phyloP scores from a whole-genome alignment of 1,140 invertebrate genomes.

The Rhizoglyphus robini region DNA sequence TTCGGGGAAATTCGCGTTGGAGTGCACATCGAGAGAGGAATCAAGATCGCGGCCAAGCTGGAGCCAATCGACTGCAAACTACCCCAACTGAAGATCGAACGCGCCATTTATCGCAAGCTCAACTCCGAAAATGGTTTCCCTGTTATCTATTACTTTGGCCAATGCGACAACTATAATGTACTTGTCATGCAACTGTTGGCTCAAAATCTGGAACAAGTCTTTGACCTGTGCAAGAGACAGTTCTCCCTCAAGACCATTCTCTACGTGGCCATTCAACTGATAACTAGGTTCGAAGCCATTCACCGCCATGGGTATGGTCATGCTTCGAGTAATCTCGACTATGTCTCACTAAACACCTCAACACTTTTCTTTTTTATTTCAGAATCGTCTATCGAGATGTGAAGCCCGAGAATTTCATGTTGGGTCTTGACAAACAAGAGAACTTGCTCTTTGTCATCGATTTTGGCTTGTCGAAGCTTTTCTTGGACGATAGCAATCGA shows the following conservation, averaged over 20 bases:
- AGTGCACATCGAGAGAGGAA: not conserved
- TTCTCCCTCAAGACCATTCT: slow-evolving; percentile 25
- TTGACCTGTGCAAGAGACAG: slow-evolving; percentile 23
- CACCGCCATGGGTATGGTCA: not conserved
- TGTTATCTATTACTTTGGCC: slow-evolving; percentile 15
- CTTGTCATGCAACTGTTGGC: slow-evolving; percentile 28
- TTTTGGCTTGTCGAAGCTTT: slow-evolving; percentile 32
- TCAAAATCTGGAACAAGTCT: slow-evolving; percentile 27
- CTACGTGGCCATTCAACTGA: slow-evolving; percentile 20
- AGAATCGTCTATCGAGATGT: slow-evolving; percentile 26
- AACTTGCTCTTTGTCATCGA: not conserved
- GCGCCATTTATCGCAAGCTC: not conserved
- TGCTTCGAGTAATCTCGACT: not conserved
- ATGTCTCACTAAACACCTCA: too few relatives aligned
- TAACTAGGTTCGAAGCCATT: not conserved
- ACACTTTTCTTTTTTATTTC: too few relatives aligned
- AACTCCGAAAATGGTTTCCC: not conserved
- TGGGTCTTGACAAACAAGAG: not conserved
- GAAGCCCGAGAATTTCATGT: slow-evolving; percentile 23
- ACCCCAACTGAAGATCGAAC: not conserved
- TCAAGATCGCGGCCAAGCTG: not conserved
- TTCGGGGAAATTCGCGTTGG: not conserved
- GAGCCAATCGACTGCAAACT: not conserved
- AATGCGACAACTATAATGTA: slow-evolving; percentile 11
- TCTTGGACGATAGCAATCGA: slow-evolving; percentile 33